These are phyloP conservation scores for Lucilia sericata DNA, from an alignment of 1,140 invertebrate genomes.

Conservation along the genomic window DNA sequence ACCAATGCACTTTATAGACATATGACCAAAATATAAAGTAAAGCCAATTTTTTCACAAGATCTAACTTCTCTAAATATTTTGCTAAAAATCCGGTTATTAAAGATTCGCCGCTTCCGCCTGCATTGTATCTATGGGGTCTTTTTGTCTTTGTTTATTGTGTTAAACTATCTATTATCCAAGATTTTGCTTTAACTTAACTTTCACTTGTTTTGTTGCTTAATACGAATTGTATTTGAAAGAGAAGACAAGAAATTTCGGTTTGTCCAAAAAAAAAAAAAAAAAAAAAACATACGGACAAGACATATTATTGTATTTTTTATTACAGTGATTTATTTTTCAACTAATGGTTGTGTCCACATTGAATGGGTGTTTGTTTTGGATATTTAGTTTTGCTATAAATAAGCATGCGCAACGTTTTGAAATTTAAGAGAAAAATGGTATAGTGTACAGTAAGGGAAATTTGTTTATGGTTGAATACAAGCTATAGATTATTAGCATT, in stretches of 20 bases:
- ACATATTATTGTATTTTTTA: background rate
- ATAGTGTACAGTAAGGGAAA: too few species aligned
- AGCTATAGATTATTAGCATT: too few species aligned
- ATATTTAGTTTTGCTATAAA: too few species aligned
- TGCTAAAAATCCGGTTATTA: too few species aligned
- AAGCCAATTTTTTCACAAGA: too few species aligned
- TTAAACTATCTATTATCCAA: constrained; percentile 20
- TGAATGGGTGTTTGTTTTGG: background rate
- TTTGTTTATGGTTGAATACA: too few species aligned
- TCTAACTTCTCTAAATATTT: too few species aligned
- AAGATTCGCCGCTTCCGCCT: too few species aligned
- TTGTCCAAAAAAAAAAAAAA: background rate
- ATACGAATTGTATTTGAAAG: background rate
- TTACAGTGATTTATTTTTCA: background rate
- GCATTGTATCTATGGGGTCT: too few species aligned
- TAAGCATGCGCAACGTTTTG: background rate
- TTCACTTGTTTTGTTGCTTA: constrained; percentile 36
- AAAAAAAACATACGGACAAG: background rate
- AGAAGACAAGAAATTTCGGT: background rate
- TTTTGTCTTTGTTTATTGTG: background rate
- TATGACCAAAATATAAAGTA: too few species aligned
- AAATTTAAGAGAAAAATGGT: too few species aligned
- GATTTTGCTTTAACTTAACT: constrained; percentile 28
- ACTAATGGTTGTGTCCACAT: background rate
- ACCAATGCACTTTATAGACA: too few species aligned